A percentile compares a stretch with the other conserved stretches of the same genome.
Conservation (phyloP, 2,797 vertebrate genomes). For the Platalea minor region DNA sequence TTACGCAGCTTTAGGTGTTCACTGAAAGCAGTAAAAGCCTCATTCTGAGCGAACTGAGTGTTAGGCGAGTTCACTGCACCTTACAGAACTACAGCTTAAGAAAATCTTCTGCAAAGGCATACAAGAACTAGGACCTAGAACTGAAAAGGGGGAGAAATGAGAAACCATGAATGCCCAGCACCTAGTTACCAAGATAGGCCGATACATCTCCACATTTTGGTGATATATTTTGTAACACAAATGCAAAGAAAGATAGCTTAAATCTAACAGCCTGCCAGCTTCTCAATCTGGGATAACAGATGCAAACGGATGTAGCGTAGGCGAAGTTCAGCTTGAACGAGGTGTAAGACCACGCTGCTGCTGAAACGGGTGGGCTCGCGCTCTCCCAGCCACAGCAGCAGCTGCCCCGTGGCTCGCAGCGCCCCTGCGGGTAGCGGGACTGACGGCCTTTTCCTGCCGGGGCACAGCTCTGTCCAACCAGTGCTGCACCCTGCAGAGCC, state of each 20-base stretch:
- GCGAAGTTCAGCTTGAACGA: background rate
- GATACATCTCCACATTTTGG: background rate
- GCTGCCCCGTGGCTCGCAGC: fast-evolving
- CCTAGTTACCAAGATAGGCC: background rate
- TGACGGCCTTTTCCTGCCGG: background rate
- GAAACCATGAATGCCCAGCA: background rate
- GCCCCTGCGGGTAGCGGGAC: background rate
- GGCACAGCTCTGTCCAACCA: too few relatives aligned
- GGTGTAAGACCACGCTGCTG: background rate
- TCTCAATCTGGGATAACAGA: background rate
- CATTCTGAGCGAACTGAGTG: background rate
- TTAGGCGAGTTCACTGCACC: background rate
- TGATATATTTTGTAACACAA: background rate
- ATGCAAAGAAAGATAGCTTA: background rate
- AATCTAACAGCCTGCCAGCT: background rate
- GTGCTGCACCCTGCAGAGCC: background rate
- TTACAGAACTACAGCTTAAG: background rate
- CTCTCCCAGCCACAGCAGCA: background rate
- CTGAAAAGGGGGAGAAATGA: background rate
- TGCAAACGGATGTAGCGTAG: fast-evolving
- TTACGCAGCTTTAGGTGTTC: background rate
- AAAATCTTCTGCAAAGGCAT: background rate
- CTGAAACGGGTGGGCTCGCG: fast-evolving
- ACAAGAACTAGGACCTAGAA: background rate
- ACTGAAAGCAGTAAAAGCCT: background rate